Conservation (phyloP, 2,888 invertebrate species). For the Harpagoxenus sublaevis region DNA sequence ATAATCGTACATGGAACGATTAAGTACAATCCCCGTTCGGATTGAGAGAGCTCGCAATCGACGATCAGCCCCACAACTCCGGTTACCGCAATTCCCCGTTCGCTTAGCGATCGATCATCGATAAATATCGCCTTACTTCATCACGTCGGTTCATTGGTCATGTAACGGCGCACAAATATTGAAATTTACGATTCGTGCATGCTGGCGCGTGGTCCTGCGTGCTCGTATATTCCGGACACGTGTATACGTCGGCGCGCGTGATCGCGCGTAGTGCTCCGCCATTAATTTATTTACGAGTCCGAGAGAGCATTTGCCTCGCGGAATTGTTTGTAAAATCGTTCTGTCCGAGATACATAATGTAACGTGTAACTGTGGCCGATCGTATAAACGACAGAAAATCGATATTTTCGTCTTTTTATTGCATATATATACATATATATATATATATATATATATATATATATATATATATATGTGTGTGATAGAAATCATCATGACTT, state of each 20-base stretch:
- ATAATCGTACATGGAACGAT: slow-evolving; percentile 10
- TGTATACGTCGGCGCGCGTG: slow-evolving; percentile 23
- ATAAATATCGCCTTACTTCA: slow-evolving; percentile 47
- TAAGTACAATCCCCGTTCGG: neutral
- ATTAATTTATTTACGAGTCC: slow-evolving; percentile 42
- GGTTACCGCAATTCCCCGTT: slow-evolving; percentile 44
- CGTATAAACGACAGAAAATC: neutral
- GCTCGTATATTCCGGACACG: slow-evolving; percentile 37
- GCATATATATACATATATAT: neutral
- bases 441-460: too few species aligned
- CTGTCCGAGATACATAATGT: neutral
- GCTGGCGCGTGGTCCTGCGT: slow-evolving; percentile 29
- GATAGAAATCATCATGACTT: neutral
- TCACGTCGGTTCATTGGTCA: slow-evolving; percentile 38
- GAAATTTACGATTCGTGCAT: slow-evolving; percentile 45
- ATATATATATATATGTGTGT: too few species aligned
- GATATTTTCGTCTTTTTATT: neutral
- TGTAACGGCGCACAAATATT: slow-evolving; percentile 48
- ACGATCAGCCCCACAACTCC: neutral
- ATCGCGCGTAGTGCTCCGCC: slow-evolving; percentile 18
- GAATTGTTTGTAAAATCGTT: slow-evolving; percentile 20
- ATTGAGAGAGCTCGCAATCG: slow-evolving; percentile 34
- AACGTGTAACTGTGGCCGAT: neutral
- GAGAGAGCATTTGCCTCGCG: neutral
- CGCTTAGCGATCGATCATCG: slow-evolving; percentile 51